Conservation (phyloP, 2,888 invertebrate genomes). For the Volucella zonaria region DNA sequence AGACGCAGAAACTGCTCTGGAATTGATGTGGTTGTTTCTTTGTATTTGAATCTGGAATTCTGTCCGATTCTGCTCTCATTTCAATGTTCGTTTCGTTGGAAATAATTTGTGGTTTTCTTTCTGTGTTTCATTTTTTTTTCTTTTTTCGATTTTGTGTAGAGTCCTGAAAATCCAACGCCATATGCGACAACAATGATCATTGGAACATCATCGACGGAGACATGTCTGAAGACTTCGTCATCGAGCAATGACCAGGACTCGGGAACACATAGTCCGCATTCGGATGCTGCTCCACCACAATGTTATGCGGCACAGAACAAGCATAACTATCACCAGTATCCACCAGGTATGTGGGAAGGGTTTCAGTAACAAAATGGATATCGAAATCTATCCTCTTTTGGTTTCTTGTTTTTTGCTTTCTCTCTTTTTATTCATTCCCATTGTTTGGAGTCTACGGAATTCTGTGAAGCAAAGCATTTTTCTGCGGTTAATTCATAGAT, state of each 20-base stretch:
- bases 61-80: neutral
- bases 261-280: constrained; percentile 82
- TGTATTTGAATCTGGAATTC: constrained; percentile 39
- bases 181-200: constrained; percentile 90
- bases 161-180: constrained; percentile 87
- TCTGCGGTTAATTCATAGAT: too few species aligned
- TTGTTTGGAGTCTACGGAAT: too few species aligned
- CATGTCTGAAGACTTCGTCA: constrained; percentile 82
- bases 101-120: constrained; percentile 6
- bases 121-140: constrained; percentile 27
- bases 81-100: constrained; percentile 34
- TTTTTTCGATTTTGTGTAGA: constrained; percentile 76
- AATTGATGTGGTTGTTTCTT: neutral
- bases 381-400: neutral
- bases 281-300: constrained; percentile 80
- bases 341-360: constrained; percentile 77
- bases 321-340: constrained; percentile 81
- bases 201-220: constrained; percentile 82
- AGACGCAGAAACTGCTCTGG: constrained; percentile 13
- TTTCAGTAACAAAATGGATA: neutral
- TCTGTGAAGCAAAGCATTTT: too few species aligned
- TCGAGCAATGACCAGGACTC: constrained; percentile 82
- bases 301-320: constrained; percentile 77
- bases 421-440: neutral
- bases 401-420: neutral